A percentile compares a stretch with the other conserved stretches of the same genome.
Conservation (phyloP, 1,140 invertebrate genomes). For the Drosophila yakuba region DNA sequence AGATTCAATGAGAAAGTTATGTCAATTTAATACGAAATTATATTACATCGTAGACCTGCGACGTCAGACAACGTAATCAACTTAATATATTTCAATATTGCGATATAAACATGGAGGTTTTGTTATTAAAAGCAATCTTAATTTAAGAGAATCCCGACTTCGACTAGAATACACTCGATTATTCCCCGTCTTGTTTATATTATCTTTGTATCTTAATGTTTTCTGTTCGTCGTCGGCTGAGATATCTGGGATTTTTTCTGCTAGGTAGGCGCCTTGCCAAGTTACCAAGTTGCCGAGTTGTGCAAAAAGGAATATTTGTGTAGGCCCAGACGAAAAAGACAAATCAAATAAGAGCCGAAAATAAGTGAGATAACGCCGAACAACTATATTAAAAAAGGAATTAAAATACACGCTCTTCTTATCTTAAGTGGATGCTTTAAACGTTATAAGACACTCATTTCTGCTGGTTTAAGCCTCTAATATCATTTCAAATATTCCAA, state of each 20-base stretch:
- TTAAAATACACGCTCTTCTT: too few relatives aligned
- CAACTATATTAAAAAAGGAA: slow-evolving; percentile 11
- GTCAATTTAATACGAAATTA: neutral
- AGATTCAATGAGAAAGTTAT: too few relatives aligned
- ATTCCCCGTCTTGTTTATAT: slow-evolving; percentile 17
- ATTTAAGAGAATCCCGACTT: slow-evolving; percentile 2
- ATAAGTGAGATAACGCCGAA: slow-evolving; percentile 5
- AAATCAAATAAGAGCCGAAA: slow-evolving; percentile 41
- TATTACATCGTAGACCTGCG: too few relatives aligned
- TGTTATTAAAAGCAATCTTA: too few relatives aligned
- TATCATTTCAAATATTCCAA: neutral
- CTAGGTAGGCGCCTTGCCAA: slow-evolving; percentile 58
- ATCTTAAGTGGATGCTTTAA: slow-evolving; percentile 7
- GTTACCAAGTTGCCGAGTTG: slow-evolving; percentile 15
- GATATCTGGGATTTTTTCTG: slow-evolving; percentile 56
- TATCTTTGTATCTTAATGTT: slow-evolving; percentile 63
- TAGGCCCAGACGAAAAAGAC: slow-evolving; percentile 18
- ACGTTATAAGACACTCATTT: neutral
- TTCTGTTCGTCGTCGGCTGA: slow-evolving; percentile 54
- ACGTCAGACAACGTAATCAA: too few relatives aligned
- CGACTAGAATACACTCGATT: neutral
- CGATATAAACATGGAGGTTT: too few relatives aligned
- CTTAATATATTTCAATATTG: too few relatives aligned
- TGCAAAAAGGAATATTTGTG: slow-evolving; percentile 27
- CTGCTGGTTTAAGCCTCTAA: neutral